Percentiles rank a stretch among this genome's conserved stretches.
phyloP scores from a whole-genome alignment of 2,888 invertebrate genomes.

The Taenaris catops region DNA sequence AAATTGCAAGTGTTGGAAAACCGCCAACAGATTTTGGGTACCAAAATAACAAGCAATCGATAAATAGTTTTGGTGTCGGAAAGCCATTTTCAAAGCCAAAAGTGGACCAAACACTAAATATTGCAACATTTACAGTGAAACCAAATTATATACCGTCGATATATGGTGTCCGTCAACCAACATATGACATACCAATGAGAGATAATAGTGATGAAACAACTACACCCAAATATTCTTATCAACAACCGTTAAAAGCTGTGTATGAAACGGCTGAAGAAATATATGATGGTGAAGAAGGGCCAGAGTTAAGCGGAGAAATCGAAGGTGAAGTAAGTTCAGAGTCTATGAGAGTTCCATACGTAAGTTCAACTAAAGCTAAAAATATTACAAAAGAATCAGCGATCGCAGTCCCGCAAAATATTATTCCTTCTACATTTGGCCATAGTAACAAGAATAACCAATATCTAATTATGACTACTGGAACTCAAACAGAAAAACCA shows the following conservation, averaged over 20 bases:
- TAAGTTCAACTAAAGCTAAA: constrained; percentile 52
- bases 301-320: constrained; percentile 39
- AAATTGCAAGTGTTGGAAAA: constrained; percentile 56
- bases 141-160: constrained; percentile 58
- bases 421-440: constrained; percentile 24
- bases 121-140: constrained; percentile 35
- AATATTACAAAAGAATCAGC: constrained; percentile 10
- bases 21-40: constrained; percentile 62
- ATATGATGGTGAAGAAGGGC: constrained; percentile 62
- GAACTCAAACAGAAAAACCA: constrained; percentile 73
- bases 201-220: constrained; percentile 62
- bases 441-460: constrained; percentile 30
- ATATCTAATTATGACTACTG: constrained; percentile 43
- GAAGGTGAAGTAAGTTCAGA: constrained; percentile 68
- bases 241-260: constrained; percentile 42
- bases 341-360: constrained; percentile 67
- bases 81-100: constrained; percentile 56
- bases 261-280: constrained; percentile 69
- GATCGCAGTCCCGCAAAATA: constrained; percentile 1
- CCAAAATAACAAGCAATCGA: constrained; percentile 30
- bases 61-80: constrained; percentile 47
- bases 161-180: constrained; percentile 52
- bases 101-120: constrained; percentile 34
- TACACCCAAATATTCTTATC: constrained; percentile 35
- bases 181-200: constrained; percentile 68